Percentiles rank a stretch among this genome's conserved stretches.
phyloP scores from a whole-genome alignment of 2,888 invertebrate species.

The Eupithecia insigniata region DNA sequence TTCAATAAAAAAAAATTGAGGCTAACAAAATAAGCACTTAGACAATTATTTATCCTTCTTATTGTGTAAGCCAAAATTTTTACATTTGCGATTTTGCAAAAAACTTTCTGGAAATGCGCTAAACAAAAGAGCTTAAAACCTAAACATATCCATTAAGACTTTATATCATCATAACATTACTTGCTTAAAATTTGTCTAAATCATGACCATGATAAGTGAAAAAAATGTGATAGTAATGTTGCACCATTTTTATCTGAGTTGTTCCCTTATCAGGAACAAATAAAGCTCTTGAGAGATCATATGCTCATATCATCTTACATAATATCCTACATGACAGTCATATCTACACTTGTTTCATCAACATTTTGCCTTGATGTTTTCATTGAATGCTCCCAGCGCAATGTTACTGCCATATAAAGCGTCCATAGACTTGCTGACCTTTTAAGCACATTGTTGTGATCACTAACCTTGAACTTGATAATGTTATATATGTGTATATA shows the following conservation, averaged over 20 bases:
- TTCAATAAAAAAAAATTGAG: too few species aligned
- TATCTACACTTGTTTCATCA: conserved; percentile 19
- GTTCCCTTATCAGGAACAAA: conserved; percentile 25
- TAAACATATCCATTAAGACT: not conserved
- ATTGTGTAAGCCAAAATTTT: too few species aligned
- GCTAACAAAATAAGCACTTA: too few species aligned
- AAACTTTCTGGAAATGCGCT: too few species aligned
- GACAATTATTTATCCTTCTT: too few species aligned
- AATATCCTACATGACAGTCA: conserved; percentile 18
- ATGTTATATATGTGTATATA: too few species aligned
- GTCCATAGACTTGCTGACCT: conserved; percentile 41
- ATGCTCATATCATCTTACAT: conserved; percentile 21
- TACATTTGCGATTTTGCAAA: too few species aligned
- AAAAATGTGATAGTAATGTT: not conserved
- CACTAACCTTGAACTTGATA: conserved; percentile 58
- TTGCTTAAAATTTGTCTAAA: not conserved
- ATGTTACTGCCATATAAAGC: conserved; percentile 54
- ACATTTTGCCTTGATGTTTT: conserved; percentile 48
- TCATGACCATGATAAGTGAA: not conserved
- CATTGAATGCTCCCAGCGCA: conserved; percentile 53
- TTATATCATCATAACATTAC: not conserved
- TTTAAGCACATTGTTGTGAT: conserved; percentile 46
- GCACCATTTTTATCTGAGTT: not conserved
- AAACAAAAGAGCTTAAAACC: not conserved
- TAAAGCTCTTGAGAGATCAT: conserved; percentile 3